Percentiles rank a stretch among this genome's conserved stretches.
phyloP scores from a whole-genome alignment of 2,888 invertebrate species.

The Sycophila texana region DNA sequence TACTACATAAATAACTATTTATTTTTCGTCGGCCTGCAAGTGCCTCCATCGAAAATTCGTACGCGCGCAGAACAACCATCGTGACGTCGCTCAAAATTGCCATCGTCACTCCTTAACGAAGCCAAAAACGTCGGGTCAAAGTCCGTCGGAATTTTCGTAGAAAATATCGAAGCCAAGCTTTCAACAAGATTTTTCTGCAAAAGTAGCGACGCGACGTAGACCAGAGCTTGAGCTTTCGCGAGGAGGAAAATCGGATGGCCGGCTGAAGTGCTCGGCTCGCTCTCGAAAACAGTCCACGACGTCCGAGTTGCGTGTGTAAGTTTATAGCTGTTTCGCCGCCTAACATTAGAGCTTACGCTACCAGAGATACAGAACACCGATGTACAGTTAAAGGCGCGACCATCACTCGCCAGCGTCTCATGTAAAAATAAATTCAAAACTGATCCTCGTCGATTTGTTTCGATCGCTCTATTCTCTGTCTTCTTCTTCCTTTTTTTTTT shows the following conservation, averaged over 20 bases:
- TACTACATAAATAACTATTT: conserved; percentile 21
- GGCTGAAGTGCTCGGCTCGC: neutral
- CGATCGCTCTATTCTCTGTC: neutral
- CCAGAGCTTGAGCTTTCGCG: too few relatives aligned
- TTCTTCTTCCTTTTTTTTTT: conserved; percentile 19
- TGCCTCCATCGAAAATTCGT: neutral
- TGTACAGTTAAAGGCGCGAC: conserved; percentile 62
- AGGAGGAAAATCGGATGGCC: neutral
- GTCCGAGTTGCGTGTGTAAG: neutral
- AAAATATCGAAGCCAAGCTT: too few relatives aligned
- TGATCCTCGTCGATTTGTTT: conserved; percentile 65
- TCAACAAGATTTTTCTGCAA: conserved; percentile 18
- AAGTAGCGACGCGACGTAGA: neutral
- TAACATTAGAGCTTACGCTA: conserved; percentile 51
- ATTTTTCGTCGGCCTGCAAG: neutral
- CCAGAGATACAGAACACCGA: conserved; percentile 65
- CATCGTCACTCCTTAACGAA: too few relatives aligned
- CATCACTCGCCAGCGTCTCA: conserved; percentile 66
- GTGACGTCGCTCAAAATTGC: neutral
- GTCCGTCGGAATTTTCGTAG: too few relatives aligned
- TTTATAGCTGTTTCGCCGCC: neutral
- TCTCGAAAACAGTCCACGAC: conserved; percentile 38
- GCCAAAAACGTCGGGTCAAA: too few relatives aligned
- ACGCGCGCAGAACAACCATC: neutral
- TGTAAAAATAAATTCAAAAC: conserved; percentile 76